phyloP scores from a whole-genome alignment of 2,113 vertebrate species.

The Ammospiza nelsoni region DNA sequence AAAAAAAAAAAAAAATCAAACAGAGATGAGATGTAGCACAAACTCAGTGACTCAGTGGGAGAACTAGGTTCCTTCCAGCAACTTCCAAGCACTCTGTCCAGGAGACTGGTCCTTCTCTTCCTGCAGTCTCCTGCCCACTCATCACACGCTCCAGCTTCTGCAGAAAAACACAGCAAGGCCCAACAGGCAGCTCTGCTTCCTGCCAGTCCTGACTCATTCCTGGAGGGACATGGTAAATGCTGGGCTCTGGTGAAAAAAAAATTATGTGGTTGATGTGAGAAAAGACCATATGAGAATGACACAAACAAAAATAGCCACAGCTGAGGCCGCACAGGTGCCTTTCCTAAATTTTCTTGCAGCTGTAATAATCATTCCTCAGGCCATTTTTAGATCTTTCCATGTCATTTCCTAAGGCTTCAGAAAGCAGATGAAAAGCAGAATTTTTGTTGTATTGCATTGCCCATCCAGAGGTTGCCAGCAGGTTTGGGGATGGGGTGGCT shows the following conservation, averaged over 20 bases:
- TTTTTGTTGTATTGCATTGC: not conserved
- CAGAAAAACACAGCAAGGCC: constrained; percentile 39
- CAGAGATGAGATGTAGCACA: not conserved
- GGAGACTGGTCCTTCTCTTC: not conserved
- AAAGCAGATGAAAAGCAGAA: not conserved
- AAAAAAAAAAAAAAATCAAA: not conserved
- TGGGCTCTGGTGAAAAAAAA: constrained; percentile 30
- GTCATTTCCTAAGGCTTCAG: not conserved
- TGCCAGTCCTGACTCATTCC: constrained; percentile 64
- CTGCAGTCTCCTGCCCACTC: constrained; percentile 57
- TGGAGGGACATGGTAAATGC: constrained; percentile 45
- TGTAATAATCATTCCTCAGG: not conserved
- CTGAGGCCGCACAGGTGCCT: not conserved
- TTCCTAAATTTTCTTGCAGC: constrained; percentile 10
- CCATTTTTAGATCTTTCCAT: not conserved
- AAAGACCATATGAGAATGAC: not conserved
- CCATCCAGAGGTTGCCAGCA: not conserved
- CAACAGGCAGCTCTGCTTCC: constrained; percentile 53
- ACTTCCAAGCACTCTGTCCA: constrained; percentile 37
- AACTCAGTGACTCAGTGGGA: not conserved
- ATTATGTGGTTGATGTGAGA: not conserved
- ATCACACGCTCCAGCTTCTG: constrained; percentile 26
- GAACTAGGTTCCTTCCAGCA: constrained; percentile 37
- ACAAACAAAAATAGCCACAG: constrained; percentile 16
- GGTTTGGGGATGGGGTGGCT: not conserved